Conservation (phyloP, 1,140 invertebrate species). For the Lycorma delicatula region DNA sequence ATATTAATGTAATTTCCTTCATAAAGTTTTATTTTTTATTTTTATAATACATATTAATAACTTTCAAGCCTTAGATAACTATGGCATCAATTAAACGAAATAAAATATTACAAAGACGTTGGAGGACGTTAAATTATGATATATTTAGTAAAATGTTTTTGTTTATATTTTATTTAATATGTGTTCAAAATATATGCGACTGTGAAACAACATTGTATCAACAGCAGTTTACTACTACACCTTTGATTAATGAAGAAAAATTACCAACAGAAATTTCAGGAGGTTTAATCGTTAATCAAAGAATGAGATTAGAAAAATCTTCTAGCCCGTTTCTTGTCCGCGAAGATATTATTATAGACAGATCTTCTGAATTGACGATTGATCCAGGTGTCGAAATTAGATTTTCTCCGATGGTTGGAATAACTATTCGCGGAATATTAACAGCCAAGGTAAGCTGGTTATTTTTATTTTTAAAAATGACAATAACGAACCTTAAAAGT, state of each 20-base stretch:
- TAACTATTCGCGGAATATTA: constrained; percentile 79
- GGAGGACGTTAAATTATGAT: constrained; percentile 14
- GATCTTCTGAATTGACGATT: constrained; percentile 62
- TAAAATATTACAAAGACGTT: constrained; percentile 12
- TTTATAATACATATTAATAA: not conserved
- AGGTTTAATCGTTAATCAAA: constrained; percentile 46
- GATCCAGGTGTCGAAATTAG: constrained; percentile 77
- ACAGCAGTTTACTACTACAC: constrained; percentile 2
- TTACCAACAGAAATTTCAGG: constrained; percentile 47
- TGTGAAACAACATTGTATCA: not conserved
- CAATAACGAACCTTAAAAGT: not conserved
- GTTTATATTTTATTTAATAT: not conserved
- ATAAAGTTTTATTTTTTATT: not conserved
- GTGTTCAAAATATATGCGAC: constrained; percentile 6
- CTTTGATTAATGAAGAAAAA: not conserved
- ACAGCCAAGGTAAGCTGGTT: constrained; percentile 74
- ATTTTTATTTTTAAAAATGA: not conserved
- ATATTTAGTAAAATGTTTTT: not conserved
- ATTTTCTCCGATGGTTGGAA: constrained; percentile 81
- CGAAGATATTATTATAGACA: constrained; percentile 71
- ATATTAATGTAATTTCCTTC: no score
- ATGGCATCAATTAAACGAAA: constrained; percentile 11
- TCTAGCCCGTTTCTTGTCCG: constrained; percentile 68
- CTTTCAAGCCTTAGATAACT: not conserved
- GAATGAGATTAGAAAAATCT: constrained; percentile 40